A percentile compares a stretch with the other conserved stretches of the same genome.
Evolutionary conservation across 2,113 vertebrate species (phyloP).

Genomic region (Pithys albifrons): DNA sequence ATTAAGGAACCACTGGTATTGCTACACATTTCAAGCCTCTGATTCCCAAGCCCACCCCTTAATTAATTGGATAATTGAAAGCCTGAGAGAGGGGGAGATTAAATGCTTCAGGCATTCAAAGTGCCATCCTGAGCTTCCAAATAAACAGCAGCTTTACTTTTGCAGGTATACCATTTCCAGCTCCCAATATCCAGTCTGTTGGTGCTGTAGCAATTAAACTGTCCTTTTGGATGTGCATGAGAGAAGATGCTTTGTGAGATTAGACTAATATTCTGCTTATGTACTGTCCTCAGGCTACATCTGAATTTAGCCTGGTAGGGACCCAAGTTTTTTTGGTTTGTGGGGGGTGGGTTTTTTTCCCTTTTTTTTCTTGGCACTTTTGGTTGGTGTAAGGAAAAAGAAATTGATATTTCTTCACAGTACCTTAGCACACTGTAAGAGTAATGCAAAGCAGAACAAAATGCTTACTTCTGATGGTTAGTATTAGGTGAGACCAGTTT

Average conservation of each 20-base stretch:
- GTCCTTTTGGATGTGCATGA: not conserved
- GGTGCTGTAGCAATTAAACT: not conserved
- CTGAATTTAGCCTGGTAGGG: not conserved
- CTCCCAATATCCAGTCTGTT: not conserved
- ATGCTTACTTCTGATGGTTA: not conserved
- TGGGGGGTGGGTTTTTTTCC: no score
- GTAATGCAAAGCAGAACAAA: not conserved
- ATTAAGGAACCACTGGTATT: not conserved
- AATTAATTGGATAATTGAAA: not conserved
- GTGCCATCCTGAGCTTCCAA: not conserved
- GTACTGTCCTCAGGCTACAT: not conserved
- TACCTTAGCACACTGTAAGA: not conserved
- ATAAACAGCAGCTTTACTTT: not conserved
- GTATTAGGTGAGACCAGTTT: not conserved
- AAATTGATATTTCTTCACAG: not conserved
- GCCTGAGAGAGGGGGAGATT: not conserved
- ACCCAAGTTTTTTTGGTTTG: not conserved
- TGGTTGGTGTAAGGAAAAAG: not conserved
- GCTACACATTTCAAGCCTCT: not conserved
- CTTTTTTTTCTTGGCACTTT: not conserved
- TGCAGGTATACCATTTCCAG: not conserved
- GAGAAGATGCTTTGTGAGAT: conserved; percentile 1
- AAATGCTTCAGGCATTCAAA: not conserved
- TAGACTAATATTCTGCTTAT: not conserved
- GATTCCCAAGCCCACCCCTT: not conserved